Evolutionary conservation across 2,113 vertebrate species (phyloP).

Genomic region (Hemicordylus capensis): DNA sequence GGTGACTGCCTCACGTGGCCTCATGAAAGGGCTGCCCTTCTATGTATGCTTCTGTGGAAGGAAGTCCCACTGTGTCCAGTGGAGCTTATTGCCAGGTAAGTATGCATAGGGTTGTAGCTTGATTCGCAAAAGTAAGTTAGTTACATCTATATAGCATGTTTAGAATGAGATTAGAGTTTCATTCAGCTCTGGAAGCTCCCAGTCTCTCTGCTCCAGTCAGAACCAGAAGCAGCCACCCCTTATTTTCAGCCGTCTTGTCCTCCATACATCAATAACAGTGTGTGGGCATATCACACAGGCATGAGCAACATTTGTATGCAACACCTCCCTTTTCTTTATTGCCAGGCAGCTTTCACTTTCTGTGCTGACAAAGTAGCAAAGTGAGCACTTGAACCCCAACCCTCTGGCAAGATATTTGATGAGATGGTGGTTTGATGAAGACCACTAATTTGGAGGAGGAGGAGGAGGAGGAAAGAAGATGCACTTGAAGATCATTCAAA

Average conservation of each 20-base stretch:
- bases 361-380: not conserved
- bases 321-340: not conserved
- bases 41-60: too few relatives aligned
- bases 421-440: not conserved
- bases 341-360: not conserved
- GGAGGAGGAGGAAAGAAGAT: not conserved
- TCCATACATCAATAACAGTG: not conserved
- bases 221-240: not conserved
- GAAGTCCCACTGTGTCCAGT: too few relatives aligned
- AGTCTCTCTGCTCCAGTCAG: too few relatives aligned
- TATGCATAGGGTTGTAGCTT: too few relatives aligned
- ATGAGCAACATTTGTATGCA: too few relatives aligned
- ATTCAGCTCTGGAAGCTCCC: conserved; percentile 3
- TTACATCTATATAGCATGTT: not conserved
- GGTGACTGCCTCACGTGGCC: too few relatives aligned
- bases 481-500: not conserved
- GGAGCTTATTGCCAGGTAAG: too few relatives aligned
- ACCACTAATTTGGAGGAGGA: not conserved
- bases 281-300: not conserved
- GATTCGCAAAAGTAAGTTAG: not conserved
- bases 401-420: not conserved
- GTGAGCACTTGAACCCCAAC: not conserved
- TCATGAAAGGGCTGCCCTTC: too few relatives aligned
- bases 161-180: not conserved
- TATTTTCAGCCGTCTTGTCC: not conserved